phyloP scores from a whole-genome alignment of 2,888 invertebrate species.

The Osmoderma eremita region DNA sequence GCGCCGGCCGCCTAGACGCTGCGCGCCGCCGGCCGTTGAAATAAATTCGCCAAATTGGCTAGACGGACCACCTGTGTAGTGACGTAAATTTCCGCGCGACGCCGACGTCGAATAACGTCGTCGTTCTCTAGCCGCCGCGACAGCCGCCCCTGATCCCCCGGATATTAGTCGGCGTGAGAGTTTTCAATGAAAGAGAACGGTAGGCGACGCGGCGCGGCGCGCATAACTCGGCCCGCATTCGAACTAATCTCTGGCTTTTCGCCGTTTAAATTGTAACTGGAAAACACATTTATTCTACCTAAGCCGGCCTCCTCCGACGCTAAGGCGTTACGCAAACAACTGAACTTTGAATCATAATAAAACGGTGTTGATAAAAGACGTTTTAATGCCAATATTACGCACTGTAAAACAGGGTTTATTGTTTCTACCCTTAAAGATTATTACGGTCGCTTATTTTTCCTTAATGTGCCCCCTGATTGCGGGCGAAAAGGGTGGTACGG shows the following conservation, averaged over 20 bases:
- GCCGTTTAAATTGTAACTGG: conserved; percentile 46
- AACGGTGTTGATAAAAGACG: conserved; percentile 34
- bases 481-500: not conserved
- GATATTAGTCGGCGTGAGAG: conserved; percentile 51
- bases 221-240: conserved; percentile 50
- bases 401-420: conserved; percentile 36
- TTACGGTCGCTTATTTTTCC: conserved; percentile 32
- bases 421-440: conserved; percentile 33
- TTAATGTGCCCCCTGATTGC: conserved; percentile 7
- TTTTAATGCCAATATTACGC: conserved; percentile 37
- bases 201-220: conserved; percentile 21
- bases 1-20: conserved; percentile 22
- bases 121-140: conserved; percentile 13
- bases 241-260: conserved; percentile 51
- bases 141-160: conserved; percentile 50
- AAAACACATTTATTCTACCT: conserved; percentile 40
- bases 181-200: conserved; percentile 51
- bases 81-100: conserved; percentile 54
- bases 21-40: conserved; percentile 8
- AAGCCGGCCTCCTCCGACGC: conserved; percentile 32
- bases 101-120: conserved; percentile 31
- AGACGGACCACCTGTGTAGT: conserved; percentile 54
- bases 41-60: conserved; percentile 33
- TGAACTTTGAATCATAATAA: conserved; percentile 32
- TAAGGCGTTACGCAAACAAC: conserved; percentile 30